Evolutionary conservation across 2,113 vertebrate genomes (phyloP).

Genomic region (Rhagologus leucostigma): DNA sequence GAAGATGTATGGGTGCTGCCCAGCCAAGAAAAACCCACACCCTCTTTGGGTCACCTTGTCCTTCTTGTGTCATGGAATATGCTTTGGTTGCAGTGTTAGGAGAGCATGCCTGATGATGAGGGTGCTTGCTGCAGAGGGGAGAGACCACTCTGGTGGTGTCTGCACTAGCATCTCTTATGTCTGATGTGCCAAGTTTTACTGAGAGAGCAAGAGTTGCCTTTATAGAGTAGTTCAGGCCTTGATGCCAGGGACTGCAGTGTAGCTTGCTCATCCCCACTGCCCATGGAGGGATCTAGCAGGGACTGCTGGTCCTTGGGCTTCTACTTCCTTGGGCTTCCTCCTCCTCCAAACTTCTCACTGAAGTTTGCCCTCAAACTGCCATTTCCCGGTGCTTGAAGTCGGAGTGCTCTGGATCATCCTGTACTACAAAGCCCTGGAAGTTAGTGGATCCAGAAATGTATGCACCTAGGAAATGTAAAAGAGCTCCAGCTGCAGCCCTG

Average conservation of each 20-base stretch:
- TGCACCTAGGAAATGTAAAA: neutral
- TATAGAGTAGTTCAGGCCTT: neutral
- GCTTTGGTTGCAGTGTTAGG: neutral
- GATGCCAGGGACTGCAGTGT: neutral
- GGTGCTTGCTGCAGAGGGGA: neutral
- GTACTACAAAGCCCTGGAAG: neutral
- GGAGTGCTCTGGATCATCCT: neutral
- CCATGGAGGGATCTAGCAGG: rapidly evolving
- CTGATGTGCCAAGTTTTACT: rapidly evolving
- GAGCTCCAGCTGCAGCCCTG: neutral
- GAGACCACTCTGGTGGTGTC: neutral
- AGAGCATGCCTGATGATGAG: neutral
- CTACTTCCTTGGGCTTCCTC: neutral
- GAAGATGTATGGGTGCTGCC: neutral
- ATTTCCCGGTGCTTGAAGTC: neutral
- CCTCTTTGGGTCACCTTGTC: neutral
- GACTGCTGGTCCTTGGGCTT: neutral
- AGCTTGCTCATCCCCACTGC: neutral
- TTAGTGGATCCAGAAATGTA: neutral
- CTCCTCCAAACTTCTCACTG: neutral
- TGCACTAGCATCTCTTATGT: rapidly evolving
- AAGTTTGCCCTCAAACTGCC: neutral
- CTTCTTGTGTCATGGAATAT: neutral
- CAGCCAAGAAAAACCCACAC: neutral
- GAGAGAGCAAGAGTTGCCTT: neutral